These are phyloP conservation scores for Clarias laeviceps DNA, from an alignment of 2,797 vertebrate species.

Conservation along the genomic window DNA sequence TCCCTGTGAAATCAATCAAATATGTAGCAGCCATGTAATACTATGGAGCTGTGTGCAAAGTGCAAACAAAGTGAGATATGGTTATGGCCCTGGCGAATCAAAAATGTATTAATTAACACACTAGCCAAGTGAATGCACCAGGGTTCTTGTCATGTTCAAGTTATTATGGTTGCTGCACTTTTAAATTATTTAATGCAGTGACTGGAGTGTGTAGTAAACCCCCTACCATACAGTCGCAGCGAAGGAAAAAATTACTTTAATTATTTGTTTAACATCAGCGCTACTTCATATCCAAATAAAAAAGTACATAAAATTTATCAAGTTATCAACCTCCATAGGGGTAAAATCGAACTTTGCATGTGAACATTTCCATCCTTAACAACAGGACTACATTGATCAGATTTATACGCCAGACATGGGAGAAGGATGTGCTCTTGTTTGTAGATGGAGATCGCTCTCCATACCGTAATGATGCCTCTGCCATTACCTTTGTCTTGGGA, in stretches of 20 bases:
- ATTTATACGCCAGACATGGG: constrained; percentile 32
- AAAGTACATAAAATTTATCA: neutral
- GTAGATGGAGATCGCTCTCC: constrained; percentile 42
- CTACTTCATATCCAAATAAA: neutral
- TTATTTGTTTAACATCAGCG: neutral
- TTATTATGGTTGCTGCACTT: neutral
- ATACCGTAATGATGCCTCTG: constrained; percentile 68
- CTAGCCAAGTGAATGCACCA: neutral
- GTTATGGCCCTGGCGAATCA: neutral
- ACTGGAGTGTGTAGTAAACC: neutral
- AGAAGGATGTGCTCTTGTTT: neutral
- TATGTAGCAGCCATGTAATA: neutral
- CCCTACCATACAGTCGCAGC: neutral
- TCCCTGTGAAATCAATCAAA: neutral
- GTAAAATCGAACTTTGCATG: neutral
- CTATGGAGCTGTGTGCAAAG: neutral
- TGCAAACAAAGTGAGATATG: neutral
- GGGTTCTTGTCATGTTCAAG: neutral
- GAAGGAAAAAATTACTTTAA: neutral
- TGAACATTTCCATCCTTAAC: constrained; percentile 1
- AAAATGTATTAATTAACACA: neutral
- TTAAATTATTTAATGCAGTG: neutral
- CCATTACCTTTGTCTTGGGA: constrained; percentile 73
- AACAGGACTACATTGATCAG: constrained; percentile 49
- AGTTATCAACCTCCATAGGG: neutral